A percentile compares a stretch with the other conserved stretches of the same genome.
phyloP scores from a whole-genome alignment of 2,113 vertebrate species.

The Leptodactylus fuscus region DNA sequence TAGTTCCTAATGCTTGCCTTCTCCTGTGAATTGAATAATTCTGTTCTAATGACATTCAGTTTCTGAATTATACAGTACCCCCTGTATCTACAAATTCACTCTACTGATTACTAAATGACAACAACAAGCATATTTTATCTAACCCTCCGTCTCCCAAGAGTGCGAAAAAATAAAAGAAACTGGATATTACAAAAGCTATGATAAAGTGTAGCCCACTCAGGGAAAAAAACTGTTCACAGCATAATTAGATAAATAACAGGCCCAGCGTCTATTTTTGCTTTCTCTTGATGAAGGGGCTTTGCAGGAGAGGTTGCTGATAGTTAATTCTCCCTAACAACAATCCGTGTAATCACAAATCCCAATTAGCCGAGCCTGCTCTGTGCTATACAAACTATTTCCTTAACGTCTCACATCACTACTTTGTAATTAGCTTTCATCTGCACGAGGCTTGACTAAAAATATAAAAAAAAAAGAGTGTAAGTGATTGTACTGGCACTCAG shows the following conservation, averaged over 20 bases:
- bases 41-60: constrained; percentile 46
- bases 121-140: constrained; percentile 49
- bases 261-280: constrained; percentile 87
- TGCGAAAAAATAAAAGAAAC: constrained; percentile 40
- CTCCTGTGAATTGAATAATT: constrained; percentile 46
- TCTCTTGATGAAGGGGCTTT: constrained; percentile 89
- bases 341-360: constrained; percentile 99
- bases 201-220: constrained; percentile 76
- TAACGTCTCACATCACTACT: constrained; percentile 87
- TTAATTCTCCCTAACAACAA: constrained; percentile 97
- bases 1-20: constrained; percentile 27
- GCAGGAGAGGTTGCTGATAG: constrained; percentile 93
- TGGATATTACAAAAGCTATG: constrained; percentile 64
- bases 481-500: constrained; percentile 92
- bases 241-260: constrained; percentile 91
- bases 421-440: constrained; percentile 99
- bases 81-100: constrained; percentile 38
- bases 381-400: constrained; percentile 91
- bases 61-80: constrained; percentile 39
- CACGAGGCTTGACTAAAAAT: constrained; percentile 86
- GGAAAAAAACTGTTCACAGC: constrained; percentile 82
- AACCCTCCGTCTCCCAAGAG: constrained; percentile 44
- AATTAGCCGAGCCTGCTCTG: constrained; percentile 94
- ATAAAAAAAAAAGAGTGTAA: constrained; percentile 92
- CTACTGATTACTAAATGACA: constrained; percentile 49